A percentile compares a stretch with the other conserved stretches of the same genome.
phyloP scores from a whole-genome alignment of 1,140 invertebrate genomes.

The Zaprionus nigranus region DNA sequence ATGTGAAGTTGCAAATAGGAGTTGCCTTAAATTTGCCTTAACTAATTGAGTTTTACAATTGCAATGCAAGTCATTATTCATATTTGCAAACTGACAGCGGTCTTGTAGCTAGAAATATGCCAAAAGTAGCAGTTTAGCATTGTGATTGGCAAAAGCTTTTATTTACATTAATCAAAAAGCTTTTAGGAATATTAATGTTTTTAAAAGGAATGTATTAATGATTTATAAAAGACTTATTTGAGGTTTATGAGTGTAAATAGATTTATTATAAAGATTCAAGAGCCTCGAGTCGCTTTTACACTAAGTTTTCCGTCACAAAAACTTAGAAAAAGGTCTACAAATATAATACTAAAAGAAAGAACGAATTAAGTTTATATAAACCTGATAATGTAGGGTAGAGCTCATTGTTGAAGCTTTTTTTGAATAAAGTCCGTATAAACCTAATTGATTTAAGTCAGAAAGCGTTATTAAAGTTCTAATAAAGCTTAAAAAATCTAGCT shows the following conservation, averaged over 20 bases:
- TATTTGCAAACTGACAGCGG: not conserved
- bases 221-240: not conserved
- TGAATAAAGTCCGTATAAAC: too few relatives aligned
- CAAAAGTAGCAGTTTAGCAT: not conserved
- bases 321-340: too few relatives aligned
- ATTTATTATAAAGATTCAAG: not conserved
- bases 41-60: conserved; percentile 5
- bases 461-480: too few relatives aligned
- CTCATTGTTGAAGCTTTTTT: too few relatives aligned
- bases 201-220: not conserved
- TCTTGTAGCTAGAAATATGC: not conserved
- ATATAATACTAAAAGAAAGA: too few relatives aligned
- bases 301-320: too few relatives aligned
- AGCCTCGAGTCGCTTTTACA: too few relatives aligned
- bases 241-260: not conserved
- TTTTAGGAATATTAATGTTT: not conserved
- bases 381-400: too few relatives aligned
- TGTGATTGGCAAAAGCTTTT: not conserved
- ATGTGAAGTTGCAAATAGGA: not conserved
- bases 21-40: not conserved
- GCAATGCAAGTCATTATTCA: not conserved
- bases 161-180: not conserved
- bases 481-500: too few relatives aligned
- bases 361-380: too few relatives aligned
- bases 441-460: too few relatives aligned